These are phyloP conservation scores for Saimiri boliviensis DNA, from an alignment of 2,113 vertebrate species.

Conservation along the genomic window DNA sequence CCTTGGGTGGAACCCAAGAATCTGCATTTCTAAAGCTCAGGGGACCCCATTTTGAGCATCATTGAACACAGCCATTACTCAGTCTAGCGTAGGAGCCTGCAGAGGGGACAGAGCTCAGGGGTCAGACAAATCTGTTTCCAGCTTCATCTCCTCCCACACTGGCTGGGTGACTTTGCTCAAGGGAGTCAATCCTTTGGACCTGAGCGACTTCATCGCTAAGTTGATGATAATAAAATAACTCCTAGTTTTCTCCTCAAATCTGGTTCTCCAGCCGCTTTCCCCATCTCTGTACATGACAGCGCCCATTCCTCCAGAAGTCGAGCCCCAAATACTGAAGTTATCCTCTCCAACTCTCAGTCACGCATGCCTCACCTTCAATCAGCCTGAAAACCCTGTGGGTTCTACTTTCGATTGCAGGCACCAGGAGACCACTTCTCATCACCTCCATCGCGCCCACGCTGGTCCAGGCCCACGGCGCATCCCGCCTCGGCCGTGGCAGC, in stretches of 20 bases:
- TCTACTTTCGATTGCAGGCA: not conserved
- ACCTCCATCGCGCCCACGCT: fast-evolving
- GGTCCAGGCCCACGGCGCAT: not conserved
- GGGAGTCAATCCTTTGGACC: not conserved
- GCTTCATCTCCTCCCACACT: not conserved
- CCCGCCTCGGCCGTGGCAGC: not conserved
- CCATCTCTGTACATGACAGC: not conserved
- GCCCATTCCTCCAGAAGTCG: not conserved
- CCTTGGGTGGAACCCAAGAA: not conserved
- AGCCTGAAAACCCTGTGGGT: not conserved
- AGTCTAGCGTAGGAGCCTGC: not conserved
- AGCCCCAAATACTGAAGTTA: not conserved
- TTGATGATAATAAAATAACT: not conserved
- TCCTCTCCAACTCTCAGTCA: fast-evolving
- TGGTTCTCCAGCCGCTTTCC: not conserved
- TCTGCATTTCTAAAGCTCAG: not conserved
- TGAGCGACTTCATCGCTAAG: not conserved
- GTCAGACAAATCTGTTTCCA: not conserved
- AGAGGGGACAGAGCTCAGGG: not conserved
- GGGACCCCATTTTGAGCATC: not conserved
- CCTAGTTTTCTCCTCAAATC: not conserved
- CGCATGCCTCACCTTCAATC: not conserved
- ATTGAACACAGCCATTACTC: not conserved
- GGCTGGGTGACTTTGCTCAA: not conserved
- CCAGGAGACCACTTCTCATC: not conserved